A percentile compares a stretch with the other conserved stretches of the same genome.
These are phyloP conservation scores for Lophotis ruficrista DNA, from an alignment of 2,113 vertebrate species.

Conservation along the genomic window DNA sequence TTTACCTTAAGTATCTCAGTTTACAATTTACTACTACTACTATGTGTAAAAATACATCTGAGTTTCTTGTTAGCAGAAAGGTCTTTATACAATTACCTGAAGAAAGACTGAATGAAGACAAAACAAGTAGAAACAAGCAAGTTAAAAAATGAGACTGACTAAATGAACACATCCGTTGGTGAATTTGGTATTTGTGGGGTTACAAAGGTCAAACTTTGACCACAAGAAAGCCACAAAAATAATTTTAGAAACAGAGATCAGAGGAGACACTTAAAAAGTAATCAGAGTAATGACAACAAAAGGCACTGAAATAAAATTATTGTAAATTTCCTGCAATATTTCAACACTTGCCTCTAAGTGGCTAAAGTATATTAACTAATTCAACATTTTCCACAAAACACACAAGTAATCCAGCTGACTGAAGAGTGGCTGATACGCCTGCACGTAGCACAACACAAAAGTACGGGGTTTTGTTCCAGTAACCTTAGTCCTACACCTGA, in stretches of 20 bases:
- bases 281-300: background rate
- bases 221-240: background rate
- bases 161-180: background rate
- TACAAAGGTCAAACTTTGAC: background rate
- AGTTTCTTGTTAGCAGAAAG: background rate
- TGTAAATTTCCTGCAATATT: background rate
- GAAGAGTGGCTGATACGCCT: background rate
- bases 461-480: background rate
- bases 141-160: background rate
- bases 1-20: background rate
- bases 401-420: background rate
- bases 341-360: background rate
- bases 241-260: background rate
- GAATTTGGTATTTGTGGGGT: background rate
- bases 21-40: background rate
- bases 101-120: background rate
- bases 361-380: background rate
- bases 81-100: background rate
- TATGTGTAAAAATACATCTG: background rate
- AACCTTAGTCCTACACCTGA: background rate
- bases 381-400: background rate
- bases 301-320: background rate
- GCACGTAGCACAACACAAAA: accelerated
- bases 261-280: background rate
- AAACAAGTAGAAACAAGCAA: background rate